These are phyloP conservation scores for Sialis lutaria DNA, from an alignment of 2,888 invertebrate species.

Conservation along the genomic window DNA sequence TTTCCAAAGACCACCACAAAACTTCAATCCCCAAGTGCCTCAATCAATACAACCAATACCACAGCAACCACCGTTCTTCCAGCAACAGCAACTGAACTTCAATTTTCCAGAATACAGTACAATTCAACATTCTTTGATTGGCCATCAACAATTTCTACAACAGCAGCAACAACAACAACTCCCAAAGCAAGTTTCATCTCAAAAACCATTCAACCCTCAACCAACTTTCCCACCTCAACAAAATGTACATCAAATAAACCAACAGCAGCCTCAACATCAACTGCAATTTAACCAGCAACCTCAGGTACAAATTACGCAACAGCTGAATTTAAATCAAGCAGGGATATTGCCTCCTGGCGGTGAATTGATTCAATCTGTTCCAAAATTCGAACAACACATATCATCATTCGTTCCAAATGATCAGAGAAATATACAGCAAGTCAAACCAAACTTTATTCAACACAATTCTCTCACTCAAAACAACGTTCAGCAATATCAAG, in stretches of 20 bases:
- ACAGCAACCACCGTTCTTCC: slow-evolving; percentile 10
- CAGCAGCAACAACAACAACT: slow-evolving; percentile 10
- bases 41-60: slow-evolving; percentile 14
- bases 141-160: slow-evolving; percentile 6
- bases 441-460: slow-evolving; percentile 7
- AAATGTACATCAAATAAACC: slow-evolving; percentile 8
- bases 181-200: slow-evolving; percentile 4
- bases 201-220: slow-evolving; percentile 5
- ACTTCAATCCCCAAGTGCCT: slow-evolving; percentile 12
- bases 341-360: slow-evolving; percentile 44
- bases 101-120: slow-evolving; percentile 5
- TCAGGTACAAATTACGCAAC: slow-evolving; percentile 20
- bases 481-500: slow-evolving; percentile 7
- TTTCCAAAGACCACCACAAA: slow-evolving; percentile 10
- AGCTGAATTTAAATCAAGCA: slow-evolving; percentile 27
- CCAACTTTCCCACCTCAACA: slow-evolving; percentile 9
- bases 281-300: slow-evolving; percentile 9
- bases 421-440: slow-evolving; percentile 10
- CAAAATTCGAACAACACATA: slow-evolving; percentile 65
- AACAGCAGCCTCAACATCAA: slow-evolving; percentile 10
- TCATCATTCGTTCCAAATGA: slow-evolving; percentile 28
- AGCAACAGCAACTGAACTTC: slow-evolving; percentile 3
- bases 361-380: slow-evolving; percentile 57
- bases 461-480: slow-evolving; percentile 2
- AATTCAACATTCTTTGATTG: slow-evolving; percentile 1